Conservation (phyloP, 2,113 vertebrate genomes). For the Dipodomys spectabilis region DNA sequence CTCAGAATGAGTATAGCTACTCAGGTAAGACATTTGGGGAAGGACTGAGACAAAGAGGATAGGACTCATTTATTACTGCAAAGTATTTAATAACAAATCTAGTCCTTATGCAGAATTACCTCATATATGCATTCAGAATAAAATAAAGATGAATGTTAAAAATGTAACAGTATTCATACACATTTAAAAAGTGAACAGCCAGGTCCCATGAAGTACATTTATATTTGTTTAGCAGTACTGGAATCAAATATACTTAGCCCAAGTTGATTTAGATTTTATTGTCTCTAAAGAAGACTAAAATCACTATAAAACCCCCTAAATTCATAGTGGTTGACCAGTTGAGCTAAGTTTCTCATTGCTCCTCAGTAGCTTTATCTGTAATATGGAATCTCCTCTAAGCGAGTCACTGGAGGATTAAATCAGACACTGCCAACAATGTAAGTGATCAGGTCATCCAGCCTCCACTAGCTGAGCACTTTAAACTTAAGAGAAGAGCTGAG, state of each 20-base stretch:
- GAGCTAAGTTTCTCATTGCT: background rate
- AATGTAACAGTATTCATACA: background rate
- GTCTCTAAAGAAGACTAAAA: background rate
- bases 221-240: background rate
- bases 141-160: constrained; percentile 22
- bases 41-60: background rate
- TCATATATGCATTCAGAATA: background rate
- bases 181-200: background rate
- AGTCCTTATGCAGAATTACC: background rate
- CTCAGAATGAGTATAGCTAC: background rate
- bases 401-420: background rate
- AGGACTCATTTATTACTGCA: background rate
- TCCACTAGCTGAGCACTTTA: background rate
- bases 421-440: background rate
- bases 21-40: background rate
- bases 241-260: background rate
- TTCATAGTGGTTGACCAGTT: background rate
- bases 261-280: constrained; percentile 4
- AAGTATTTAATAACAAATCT: background rate
- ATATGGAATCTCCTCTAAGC: background rate
- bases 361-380: background rate
- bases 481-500: background rate
- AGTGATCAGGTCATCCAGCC: background rate
- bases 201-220: background rate
- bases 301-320: background rate